These are phyloP conservation scores for Macroramphosus scolopax DNA, from an alignment of 2,797 vertebrate species.

Conservation along the genomic window DNA sequence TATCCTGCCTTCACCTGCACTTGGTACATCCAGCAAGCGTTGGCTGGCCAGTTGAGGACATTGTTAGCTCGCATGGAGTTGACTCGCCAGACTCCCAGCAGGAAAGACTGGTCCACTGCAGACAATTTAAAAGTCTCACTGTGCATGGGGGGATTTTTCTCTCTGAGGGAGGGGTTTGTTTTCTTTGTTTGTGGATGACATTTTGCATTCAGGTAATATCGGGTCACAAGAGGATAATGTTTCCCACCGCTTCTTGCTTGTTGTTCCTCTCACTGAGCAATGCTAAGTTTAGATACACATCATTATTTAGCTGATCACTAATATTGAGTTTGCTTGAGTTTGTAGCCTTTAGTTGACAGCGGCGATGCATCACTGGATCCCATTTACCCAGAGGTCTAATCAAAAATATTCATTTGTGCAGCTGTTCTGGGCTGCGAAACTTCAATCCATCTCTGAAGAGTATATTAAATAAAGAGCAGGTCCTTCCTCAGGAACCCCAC, in stretches of 20 bases:
- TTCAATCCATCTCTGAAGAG: slow-evolving; percentile 56
- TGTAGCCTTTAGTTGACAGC: slow-evolving; percentile 25
- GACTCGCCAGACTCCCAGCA: slow-evolving; percentile 38
- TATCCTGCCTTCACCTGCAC: slow-evolving; percentile 60
- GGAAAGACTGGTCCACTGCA: slow-evolving; percentile 51
- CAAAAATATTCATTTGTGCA: slow-evolving; percentile 62
- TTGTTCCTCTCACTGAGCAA: background rate
- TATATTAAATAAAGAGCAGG: slow-evolving; percentile 67
- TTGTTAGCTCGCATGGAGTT: slow-evolving; percentile 56
- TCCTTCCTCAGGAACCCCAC: slow-evolving; percentile 37
- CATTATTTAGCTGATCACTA: slow-evolving; percentile 29
- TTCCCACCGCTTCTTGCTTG: background rate
- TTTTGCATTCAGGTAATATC: too few species aligned
- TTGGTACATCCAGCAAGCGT: slow-evolving; percentile 28
- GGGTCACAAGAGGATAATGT: too few species aligned
- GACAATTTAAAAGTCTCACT: slow-evolving; percentile 52
- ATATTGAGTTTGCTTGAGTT: slow-evolving; percentile 41
- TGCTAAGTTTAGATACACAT: slow-evolving; percentile 2
- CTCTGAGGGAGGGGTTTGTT: background rate
- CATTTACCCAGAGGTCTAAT: slow-evolving; percentile 56
- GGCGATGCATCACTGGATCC: slow-evolving; percentile 50
- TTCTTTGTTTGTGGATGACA: background rate
- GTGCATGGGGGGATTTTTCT: slow-evolving; percentile 31
- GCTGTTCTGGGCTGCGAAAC: slow-evolving; percentile 19
- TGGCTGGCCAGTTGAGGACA: slow-evolving; percentile 42